These are phyloP conservation scores for Dicranocentrus wangi DNA, from an alignment of 2,888 invertebrate genomes.

Conservation along the genomic window DNA sequence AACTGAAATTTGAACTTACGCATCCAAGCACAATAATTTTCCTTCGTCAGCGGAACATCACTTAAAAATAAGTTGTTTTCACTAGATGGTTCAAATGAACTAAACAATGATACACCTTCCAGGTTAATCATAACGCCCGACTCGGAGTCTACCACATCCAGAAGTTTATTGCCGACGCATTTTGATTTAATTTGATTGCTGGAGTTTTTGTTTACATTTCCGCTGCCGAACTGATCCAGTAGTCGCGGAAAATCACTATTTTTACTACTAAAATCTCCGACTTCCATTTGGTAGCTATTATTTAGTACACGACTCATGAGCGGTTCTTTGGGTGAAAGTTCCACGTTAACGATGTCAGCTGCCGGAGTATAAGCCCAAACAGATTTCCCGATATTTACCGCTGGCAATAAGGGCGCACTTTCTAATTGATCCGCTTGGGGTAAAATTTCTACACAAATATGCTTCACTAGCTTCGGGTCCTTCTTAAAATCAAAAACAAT, in stretches of 20 bases:
- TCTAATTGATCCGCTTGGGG: slow-evolving; percentile 22
- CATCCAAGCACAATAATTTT: slow-evolving; percentile 60
- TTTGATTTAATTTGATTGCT: no score
- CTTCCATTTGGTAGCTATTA: not conserved
- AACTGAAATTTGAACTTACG: slow-evolving; percentile 41
- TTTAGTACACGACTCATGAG: no score
- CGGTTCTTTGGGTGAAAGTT: not conserved
- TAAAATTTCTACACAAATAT: slow-evolving; percentile 83
- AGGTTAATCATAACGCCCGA: slow-evolving; percentile 27
- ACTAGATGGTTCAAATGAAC: slow-evolving; percentile 40
- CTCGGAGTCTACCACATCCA: slow-evolving; percentile 34
- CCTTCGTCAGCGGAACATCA: slow-evolving; percentile 45
- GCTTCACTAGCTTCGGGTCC: slow-evolving; percentile 81
- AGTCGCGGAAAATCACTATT: slow-evolving; percentile 4
- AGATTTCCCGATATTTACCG: slow-evolving; percentile 4
- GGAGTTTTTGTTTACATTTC: not conserved
- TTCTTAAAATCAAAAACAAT: slow-evolving; percentile 84
- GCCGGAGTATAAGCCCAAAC: slow-evolving; percentile 27
- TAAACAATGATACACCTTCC: not conserved
- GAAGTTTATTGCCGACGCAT: slow-evolving; percentile 26
- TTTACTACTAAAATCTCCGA: not conserved
- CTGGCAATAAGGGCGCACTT: slow-evolving; percentile 13
- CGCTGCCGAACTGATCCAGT: not conserved
- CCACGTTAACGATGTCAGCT: not conserved
- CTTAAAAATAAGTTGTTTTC: slow-evolving; percentile 42